Conservation (phyloP, 2,888 invertebrate species). For the Melanostoma mellinum region DNA sequence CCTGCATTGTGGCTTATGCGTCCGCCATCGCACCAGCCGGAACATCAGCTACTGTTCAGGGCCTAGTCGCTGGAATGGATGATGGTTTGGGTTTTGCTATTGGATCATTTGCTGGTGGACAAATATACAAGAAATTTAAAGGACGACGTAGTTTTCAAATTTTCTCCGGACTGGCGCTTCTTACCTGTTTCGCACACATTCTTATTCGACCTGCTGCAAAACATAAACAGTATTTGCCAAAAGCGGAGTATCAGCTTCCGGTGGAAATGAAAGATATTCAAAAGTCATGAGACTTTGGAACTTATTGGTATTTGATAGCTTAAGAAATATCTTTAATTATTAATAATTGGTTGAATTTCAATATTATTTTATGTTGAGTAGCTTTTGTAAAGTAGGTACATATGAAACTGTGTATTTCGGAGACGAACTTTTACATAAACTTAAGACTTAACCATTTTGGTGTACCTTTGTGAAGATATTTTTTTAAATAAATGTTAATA, state of each 20-base stretch:
- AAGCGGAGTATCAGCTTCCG: slow-evolving; percentile 77
- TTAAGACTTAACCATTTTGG: too few species aligned
- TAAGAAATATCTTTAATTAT: too few species aligned
- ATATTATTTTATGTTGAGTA: too few species aligned
- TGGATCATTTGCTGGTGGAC: slow-evolving; percentile 89
- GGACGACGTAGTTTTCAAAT: slow-evolving; percentile 84
- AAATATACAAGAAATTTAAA: slow-evolving; percentile 86
- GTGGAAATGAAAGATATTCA: slow-evolving; percentile 72
- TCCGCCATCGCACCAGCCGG: slow-evolving; percentile 87
- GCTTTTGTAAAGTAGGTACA: too few species aligned
- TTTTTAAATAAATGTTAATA: too few species aligned
- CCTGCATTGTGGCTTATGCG: slow-evolving; percentile 89
- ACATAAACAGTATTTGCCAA: slow-evolving; percentile 79
- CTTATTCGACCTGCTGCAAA: slow-evolving; percentile 79
- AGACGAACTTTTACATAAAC: too few species aligned
- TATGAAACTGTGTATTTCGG: too few species aligned
- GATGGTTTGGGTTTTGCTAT: slow-evolving; percentile 91
- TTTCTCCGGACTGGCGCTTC: slow-evolving; percentile 80
- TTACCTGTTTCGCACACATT: slow-evolving; percentile 80
- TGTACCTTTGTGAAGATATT: too few species aligned
- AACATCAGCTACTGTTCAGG: slow-evolving; percentile 92
- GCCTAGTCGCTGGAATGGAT: slow-evolving; percentile 93
- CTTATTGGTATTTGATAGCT: too few species aligned
- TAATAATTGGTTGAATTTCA: too few species aligned
- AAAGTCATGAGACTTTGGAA: slow-evolving; percentile 8